Evolutionary conservation across 2,113 vertebrate species (phyloP).

Genomic region (Perca schrenkii): DNA sequence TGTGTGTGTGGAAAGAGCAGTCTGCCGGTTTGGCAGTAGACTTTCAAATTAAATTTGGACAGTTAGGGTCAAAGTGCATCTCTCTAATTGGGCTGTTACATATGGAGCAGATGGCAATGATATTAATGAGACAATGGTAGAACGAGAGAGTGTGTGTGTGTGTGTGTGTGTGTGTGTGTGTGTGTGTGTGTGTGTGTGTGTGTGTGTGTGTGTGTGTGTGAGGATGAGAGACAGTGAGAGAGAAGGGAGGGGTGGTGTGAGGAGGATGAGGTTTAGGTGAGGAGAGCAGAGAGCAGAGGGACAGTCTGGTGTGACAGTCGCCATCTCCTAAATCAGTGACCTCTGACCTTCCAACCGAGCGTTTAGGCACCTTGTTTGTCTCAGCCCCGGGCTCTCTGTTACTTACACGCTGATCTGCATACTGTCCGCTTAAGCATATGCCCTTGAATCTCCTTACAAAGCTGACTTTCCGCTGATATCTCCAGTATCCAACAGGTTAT

Average conservation of each 20-base stretch:
- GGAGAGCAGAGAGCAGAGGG: slow-evolving; percentile 48
- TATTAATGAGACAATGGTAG: slow-evolving; percentile 64
- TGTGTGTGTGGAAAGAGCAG: background rate
- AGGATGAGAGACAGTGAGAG: background rate
- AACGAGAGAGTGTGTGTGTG: slow-evolving; percentile 8
- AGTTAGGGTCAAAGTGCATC: slow-evolving; percentile 77
- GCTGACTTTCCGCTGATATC: background rate
- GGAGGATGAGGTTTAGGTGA: slow-evolving; percentile 48
- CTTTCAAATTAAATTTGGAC: slow-evolving; percentile 71
- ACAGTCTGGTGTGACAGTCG: slow-evolving; percentile 23
- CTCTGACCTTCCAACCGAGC: slow-evolving; percentile 42
- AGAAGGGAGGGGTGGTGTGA: slow-evolving; percentile 32
- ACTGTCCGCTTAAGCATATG: background rate
- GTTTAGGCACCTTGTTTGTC: slow-evolving; percentile 27
- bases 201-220: slow-evolving; percentile 5
- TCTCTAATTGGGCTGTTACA: slow-evolving; percentile 78
- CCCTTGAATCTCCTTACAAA: slow-evolving; percentile 3
- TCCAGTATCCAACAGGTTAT: background rate
- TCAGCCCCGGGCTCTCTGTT: slow-evolving; percentile 12
- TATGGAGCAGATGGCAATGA: slow-evolving; percentile 75
- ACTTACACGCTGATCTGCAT: slow-evolving; percentile 8
- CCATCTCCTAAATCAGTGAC: slow-evolving; percentile 38
- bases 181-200: slow-evolving; percentile 24
- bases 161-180: slow-evolving; percentile 12
- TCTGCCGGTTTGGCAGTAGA: slow-evolving; percentile 10